phyloP scores from a whole-genome alignment of 37 sponge, comb jelly and placozoan genomes.

The Haliclona indistincta region DNA sequence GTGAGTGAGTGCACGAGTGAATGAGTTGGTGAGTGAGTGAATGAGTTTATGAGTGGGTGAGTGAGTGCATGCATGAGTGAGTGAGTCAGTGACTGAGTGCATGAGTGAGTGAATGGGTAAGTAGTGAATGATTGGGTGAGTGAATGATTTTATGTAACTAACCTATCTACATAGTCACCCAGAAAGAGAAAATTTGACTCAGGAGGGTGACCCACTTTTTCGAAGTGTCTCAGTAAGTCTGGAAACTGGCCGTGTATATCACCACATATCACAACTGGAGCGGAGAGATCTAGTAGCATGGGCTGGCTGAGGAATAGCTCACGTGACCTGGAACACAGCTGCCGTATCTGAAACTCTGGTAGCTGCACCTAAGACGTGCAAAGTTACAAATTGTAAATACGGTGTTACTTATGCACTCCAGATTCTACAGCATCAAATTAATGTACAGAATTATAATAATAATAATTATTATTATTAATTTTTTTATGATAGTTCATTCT shows the following conservation, averaged over 20 bases:
- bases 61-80: not conserved
- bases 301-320: constrained; percentile 88
- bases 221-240: constrained; percentile 81
- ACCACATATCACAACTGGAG: constrained; percentile 87
- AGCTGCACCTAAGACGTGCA: constrained; percentile 62
- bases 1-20: not conserved
- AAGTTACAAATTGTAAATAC: too few relatives aligned
- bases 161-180: constrained; percentile 93
- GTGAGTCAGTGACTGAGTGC: not conserved
- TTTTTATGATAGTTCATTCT: too few relatives aligned
- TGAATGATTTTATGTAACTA: constrained; percentile 6
- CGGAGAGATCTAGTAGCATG: constrained; percentile 76
- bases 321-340: constrained; percentile 73
- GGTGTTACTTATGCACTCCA: too few relatives aligned
- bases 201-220: constrained; percentile 84
- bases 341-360: constrained; percentile 78
- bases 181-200: constrained; percentile 83
- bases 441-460: constrained; percentile 1
- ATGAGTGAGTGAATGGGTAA: not conserved
- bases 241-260: constrained; percentile 93
- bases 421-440: too few relatives aligned
- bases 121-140: not conserved
- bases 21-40: not conserved
- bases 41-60: not conserved
- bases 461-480: not conserved